A percentile compares a stretch with the other conserved stretches of the same genome.
Evolutionary conservation across 1,140 invertebrate genomes (phyloP).

Genomic region (Lasaia peninsularis): DNA sequence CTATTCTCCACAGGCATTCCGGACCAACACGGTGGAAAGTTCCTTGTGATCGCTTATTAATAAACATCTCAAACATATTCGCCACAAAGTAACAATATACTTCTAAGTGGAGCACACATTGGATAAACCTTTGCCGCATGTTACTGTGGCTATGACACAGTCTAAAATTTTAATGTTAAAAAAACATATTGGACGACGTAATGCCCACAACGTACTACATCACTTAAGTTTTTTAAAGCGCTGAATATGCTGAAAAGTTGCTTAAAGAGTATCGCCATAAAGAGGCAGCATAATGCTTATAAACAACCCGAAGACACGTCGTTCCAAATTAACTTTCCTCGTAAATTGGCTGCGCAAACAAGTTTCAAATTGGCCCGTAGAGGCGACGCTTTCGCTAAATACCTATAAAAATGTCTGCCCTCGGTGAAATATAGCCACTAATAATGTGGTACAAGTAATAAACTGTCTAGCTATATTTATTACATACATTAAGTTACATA

Average conservation of each 20-base stretch:
- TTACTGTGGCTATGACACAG: too few species aligned
- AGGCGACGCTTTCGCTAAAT: slow-evolving; percentile 75
- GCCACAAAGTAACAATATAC: too few species aligned
- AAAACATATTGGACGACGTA: neutral
- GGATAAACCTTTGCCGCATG: too few species aligned
- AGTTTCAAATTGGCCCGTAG: slow-evolving; percentile 73
- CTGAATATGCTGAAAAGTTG: slow-evolving; percentile 13
- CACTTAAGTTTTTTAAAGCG: neutral
- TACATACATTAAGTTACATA: slow-evolving; percentile 3
- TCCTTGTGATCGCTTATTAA: too few species aligned
- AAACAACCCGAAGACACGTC: slow-evolving; percentile 44
- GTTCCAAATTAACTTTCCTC: slow-evolving; percentile 51
- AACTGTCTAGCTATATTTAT: slow-evolving; percentile 3
- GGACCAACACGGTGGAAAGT: too few species aligned
- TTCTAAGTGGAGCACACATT: too few species aligned
- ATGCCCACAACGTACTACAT: neutral
- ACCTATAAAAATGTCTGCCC: slow-evolving; percentile 74
- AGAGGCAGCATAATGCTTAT: slow-evolving; percentile 32
- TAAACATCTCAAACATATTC: too few species aligned
- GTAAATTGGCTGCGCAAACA: slow-evolving; percentile 68
- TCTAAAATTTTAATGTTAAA: too few species aligned
- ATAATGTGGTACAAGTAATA: slow-evolving; percentile 33
- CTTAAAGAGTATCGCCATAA: slow-evolving; percentile 17
- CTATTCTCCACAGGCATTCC: too few species aligned
- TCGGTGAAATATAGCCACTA: slow-evolving; percentile 70